phyloP scores from a whole-genome alignment of 2,797 vertebrate genomes.

The Monodelphis domestica region DNA sequence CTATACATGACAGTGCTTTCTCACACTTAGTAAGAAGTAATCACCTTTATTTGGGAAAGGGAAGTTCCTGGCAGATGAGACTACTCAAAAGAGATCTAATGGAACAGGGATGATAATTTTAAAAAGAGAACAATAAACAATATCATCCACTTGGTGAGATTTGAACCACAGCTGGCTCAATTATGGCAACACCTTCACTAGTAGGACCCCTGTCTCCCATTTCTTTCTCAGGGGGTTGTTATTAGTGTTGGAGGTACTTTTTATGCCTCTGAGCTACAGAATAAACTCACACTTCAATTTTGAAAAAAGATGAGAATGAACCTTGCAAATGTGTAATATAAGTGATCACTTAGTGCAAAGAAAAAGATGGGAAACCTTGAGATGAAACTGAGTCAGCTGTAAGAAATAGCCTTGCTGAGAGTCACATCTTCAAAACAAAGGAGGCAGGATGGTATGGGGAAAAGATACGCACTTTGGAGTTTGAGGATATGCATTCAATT shows the following conservation, averaged over 20 bases:
- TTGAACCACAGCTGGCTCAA: background rate
- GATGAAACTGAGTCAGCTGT: background rate
- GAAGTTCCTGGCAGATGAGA: background rate
- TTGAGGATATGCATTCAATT: background rate
- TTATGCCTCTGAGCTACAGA: background rate
- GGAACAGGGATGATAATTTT: background rate
- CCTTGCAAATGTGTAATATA: background rate
- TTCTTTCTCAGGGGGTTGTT: conserved; percentile 4
- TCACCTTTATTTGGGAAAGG: background rate
- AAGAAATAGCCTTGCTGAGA: conserved; percentile 27
- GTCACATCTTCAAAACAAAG: background rate
- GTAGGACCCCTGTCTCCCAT: background rate
- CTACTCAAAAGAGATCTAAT: background rate
- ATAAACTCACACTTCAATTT: background rate
- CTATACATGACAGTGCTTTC: background rate
- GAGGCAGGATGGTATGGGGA: background rate
- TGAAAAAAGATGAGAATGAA: background rate
- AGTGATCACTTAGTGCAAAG: background rate
- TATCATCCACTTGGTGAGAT: background rate
- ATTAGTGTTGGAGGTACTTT: background rate
- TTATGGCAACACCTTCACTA: background rate
- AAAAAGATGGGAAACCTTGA: background rate
- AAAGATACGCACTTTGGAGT: background rate
- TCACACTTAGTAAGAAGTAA: background rate
- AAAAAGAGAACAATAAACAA: background rate